Conservation (phyloP, 2,888 invertebrate genomes). For the Ophraella communa region DNA sequence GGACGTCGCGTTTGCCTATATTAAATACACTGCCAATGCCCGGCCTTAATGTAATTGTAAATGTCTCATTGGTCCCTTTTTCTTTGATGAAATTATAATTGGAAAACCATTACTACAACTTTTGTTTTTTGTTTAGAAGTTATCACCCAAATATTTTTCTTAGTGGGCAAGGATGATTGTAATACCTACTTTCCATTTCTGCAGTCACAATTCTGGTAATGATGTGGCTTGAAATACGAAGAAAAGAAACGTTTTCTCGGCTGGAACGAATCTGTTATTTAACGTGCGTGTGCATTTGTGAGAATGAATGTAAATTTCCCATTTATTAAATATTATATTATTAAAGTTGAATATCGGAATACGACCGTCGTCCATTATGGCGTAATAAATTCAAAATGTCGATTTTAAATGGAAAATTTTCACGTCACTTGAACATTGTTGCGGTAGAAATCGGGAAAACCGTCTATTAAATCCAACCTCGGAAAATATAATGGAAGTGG, state of each 20-base stretch:
- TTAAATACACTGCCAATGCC: too few species aligned
- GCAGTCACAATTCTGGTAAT: background rate
- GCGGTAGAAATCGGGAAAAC: background rate
- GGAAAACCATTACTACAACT: too few species aligned
- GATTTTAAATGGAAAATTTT: slow-evolving; percentile 5
- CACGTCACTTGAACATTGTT: slow-evolving; percentile 6
- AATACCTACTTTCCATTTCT: too few species aligned
- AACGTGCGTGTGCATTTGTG: background rate
- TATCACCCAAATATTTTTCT: too few species aligned
- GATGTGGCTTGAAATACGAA: background rate
- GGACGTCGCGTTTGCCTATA: too few species aligned
- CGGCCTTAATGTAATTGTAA: too few species aligned
- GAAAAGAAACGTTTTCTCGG: background rate
- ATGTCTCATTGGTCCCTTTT: too few species aligned
- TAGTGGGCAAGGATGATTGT: too few species aligned
- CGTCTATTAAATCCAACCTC: background rate
- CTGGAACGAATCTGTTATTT: background rate
- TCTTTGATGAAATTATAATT: too few species aligned
- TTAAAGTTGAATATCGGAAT: background rate
- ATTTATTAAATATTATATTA: background rate
- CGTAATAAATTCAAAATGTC: slow-evolving; percentile 1
- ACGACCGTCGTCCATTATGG: background rate
- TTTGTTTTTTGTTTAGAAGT: too few species aligned
- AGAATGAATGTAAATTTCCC: background rate
- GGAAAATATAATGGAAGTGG: slow-evolving; percentile 1